Evolutionary conservation across 2,888 invertebrate species (phyloP).

Genomic region (Drosophila affinis): DNA sequence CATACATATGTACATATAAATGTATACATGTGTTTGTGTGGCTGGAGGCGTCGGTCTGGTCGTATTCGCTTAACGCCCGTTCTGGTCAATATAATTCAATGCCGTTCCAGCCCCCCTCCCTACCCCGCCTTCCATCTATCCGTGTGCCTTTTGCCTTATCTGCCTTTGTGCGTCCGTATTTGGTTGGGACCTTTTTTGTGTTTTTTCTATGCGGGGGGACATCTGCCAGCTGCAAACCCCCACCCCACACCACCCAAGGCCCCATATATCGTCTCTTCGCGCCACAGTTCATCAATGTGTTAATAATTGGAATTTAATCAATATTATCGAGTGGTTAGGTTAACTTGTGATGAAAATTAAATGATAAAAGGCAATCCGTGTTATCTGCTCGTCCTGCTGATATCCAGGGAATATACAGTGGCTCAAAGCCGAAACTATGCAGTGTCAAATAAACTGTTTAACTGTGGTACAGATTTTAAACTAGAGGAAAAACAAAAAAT

Average conservation of each 20-base stretch:
- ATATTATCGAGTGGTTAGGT: constrained; percentile 51
- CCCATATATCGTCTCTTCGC: constrained; percentile 11
- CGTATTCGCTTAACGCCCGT: constrained; percentile 45
- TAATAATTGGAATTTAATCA: constrained; percentile 74
- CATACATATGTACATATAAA: background rate
- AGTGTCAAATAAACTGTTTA: too few species aligned
- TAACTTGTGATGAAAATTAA: constrained; percentile 12
- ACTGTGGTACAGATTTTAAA: too few species aligned
- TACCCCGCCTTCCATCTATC: constrained; percentile 7
- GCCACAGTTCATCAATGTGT: constrained; percentile 58
- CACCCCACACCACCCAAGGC: background rate
- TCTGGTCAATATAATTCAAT: constrained; percentile 74
- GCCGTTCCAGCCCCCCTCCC: constrained; percentile 35
- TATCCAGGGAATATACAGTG: background rate
- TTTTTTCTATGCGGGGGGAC: constrained; percentile 5
- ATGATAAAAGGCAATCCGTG: constrained; percentile 21
- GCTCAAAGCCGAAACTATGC: too few species aligned
- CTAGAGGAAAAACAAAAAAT: too few species aligned
- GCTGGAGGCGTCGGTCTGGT: constrained; percentile 12
- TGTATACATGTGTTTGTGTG: constrained; percentile 16
- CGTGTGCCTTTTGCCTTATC: constrained; percentile 58
- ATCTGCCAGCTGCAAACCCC: constrained; percentile 21
- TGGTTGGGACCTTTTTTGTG: constrained; percentile 39
- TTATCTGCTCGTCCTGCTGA: background rate
- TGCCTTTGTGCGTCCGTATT: constrained; percentile 51